phyloP scores from a whole-genome alignment of 2,888 invertebrate genomes.

The Amphipoea lucens region DNA sequence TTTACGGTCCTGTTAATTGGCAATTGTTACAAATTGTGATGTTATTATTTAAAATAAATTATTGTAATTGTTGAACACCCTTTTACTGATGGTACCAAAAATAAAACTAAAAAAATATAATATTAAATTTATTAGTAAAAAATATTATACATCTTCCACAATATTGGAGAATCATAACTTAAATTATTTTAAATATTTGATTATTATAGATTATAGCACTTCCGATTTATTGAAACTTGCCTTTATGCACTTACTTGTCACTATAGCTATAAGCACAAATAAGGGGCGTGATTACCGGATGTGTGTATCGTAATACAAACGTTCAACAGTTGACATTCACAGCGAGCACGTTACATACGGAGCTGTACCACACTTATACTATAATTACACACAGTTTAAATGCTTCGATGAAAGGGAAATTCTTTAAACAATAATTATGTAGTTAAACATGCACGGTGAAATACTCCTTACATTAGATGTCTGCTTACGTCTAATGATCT shows the following conservation, averaged over 20 bases:
- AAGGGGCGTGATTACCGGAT: constrained; percentile 70
- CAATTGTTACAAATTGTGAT: constrained; percentile 64
- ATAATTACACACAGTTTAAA: constrained; percentile 84
- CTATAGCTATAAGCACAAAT: constrained; percentile 86
- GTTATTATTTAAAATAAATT: constrained; percentile 66
- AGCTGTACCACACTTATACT: constrained; percentile 74
- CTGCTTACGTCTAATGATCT: constrained; percentile 67
- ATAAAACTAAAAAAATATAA: constrained; percentile 83
- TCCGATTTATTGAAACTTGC: constrained; percentile 85
- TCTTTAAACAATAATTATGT: constrained; percentile 64
- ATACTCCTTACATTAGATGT: constrained; percentile 64
- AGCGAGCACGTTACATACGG: constrained; percentile 72
- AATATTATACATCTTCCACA: constrained; percentile 91
- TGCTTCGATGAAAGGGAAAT: constrained; percentile 81
- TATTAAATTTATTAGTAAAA: constrained; percentile 91
- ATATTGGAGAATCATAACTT: constrained; percentile 90
- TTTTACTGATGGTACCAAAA: constrained; percentile 58
- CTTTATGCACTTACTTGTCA: constrained; percentile 83
- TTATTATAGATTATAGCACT: constrained; percentile 88
- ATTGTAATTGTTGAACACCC: constrained; percentile 41
- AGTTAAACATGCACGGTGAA: constrained; percentile 69
- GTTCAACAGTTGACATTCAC: constrained; percentile 67
- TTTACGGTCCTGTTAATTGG: constrained; percentile 42
- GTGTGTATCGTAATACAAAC: constrained; percentile 59
- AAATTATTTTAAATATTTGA: constrained; percentile 87